Conservation (phyloP, 1,140 invertebrate genomes). For the Asbolus verrucosus region DNA sequence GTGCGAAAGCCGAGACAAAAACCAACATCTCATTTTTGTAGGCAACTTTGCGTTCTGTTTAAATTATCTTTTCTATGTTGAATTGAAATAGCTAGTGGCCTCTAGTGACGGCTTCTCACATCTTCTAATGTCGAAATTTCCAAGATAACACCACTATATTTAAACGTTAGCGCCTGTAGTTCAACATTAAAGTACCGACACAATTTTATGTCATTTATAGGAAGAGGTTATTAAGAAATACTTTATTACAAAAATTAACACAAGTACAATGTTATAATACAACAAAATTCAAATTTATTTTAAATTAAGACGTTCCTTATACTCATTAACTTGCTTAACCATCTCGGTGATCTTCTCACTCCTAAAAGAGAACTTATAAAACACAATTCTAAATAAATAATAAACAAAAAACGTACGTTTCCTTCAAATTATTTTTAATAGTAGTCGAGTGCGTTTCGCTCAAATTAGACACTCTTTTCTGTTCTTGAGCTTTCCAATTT, state of each 20-base stretch:
- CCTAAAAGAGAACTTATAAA: constrained; percentile 61
- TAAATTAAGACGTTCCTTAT: constrained; percentile 57
- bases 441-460: constrained; percentile 68
- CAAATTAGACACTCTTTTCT: constrained; percentile 66
- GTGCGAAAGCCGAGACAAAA: no score
- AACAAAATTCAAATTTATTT: constrained; percentile 46
- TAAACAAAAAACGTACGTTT: constrained; percentile 72
- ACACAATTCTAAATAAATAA: no score
- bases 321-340: constrained; percentile 60
- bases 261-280: neutral
- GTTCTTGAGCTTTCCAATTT: constrained; percentile 67
- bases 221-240: neutral
- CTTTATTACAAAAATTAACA: neutral
- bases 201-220: no score
- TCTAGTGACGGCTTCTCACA: no score
- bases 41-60: no score
- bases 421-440: constrained; percentile 68
- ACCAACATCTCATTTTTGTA: no score
- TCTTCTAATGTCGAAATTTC: no score
- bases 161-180: no score
- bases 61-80: no score
- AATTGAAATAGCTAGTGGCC: no score
- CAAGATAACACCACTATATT: no score
- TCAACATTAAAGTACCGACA: no score
- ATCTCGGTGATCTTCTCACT: constrained; percentile 61